phyloP scores from a whole-genome alignment of 2,888 invertebrate genomes.

The Andrena fulva region DNA sequence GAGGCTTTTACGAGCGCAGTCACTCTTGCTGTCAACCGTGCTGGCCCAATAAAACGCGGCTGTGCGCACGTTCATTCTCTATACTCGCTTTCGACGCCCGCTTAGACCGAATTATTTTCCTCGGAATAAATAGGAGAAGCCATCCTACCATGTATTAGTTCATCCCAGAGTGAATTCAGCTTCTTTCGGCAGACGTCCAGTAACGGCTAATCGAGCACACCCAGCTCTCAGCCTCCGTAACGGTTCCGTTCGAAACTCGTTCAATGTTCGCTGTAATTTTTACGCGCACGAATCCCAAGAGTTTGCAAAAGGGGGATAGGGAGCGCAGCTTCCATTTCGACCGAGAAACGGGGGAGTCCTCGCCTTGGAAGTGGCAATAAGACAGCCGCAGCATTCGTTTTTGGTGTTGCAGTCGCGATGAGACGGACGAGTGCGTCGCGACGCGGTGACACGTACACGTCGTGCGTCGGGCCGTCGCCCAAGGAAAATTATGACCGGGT shows the following conservation, averaged over 20 bases:
- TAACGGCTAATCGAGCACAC: too few species aligned
- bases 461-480: slow-evolving; percentile 79
- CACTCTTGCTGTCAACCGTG: slow-evolving; percentile 60
- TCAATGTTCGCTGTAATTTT: too few species aligned
- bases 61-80: slow-evolving; percentile 30
- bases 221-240: too few species aligned
- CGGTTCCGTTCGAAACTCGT: too few species aligned
- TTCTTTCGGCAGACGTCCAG: too few species aligned
- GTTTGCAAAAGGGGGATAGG: not conserved
- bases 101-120: slow-evolving; percentile 53
- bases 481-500: slow-evolving; percentile 82
- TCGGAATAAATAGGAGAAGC: slow-evolving; percentile 40
- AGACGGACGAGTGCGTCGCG: slow-evolving; percentile 82
- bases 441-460: slow-evolving; percentile 82
- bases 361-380: slow-evolving; percentile 46
- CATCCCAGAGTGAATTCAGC: too few species aligned
- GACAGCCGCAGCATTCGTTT: slow-evolving; percentile 39
- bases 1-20: slow-evolving; percentile 75
- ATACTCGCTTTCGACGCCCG: slow-evolving; percentile 42
- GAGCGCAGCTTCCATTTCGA: not conserved
- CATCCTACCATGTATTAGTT: not conserved
- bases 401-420: slow-evolving; percentile 64
- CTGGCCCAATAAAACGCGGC: slow-evolving; percentile 65
- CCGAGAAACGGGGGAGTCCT: slow-evolving; percentile 1
- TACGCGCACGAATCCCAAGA: too few species aligned